These are phyloP conservation scores for Atta texana DNA, from an alignment of 1,140 invertebrate genomes.

Conservation along the genomic window DNA sequence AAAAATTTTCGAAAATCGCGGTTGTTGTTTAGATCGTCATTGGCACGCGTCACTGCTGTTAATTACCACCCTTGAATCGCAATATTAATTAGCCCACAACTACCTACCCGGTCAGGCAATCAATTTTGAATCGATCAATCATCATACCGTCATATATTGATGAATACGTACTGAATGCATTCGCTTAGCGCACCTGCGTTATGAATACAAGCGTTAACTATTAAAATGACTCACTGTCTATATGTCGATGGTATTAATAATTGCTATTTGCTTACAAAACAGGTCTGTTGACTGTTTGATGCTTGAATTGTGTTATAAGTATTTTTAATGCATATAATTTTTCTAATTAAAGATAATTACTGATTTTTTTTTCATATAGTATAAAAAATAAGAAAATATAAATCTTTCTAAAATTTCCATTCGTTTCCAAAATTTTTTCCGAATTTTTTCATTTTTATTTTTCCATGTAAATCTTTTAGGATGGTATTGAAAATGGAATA, in stretches of 20 bases:
- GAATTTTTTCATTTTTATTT: not conserved
- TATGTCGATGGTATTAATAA: conserved; percentile 33
- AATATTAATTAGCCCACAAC: conserved; percentile 60
- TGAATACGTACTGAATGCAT: conserved; percentile 45
- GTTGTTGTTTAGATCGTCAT: conserved; percentile 34
- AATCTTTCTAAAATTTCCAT: not conserved
- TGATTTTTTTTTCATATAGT: not conserved
- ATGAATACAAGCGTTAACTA: conserved; percentile 18
- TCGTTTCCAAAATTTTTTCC: not conserved
- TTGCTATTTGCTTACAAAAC: conserved; percentile 3
- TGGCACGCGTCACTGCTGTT: conserved; percentile 55
- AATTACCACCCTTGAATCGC: conserved; percentile 65
- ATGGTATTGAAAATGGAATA: not conserved
- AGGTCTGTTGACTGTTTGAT: not conserved
- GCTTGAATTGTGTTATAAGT: not conserved
- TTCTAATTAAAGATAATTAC: not conserved
- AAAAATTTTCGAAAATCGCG: conserved; percentile 8
- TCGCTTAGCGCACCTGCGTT: conserved; percentile 4
- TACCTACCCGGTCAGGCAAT: conserved; percentile 48
- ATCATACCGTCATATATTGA: conserved; percentile 49
- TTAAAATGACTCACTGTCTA: conserved; percentile 47
- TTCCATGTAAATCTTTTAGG: not conserved
- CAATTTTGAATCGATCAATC: conserved; percentile 69
- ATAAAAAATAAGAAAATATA: not conserved
- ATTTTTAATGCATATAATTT: not conserved